Conservation (phyloP, 2,113 vertebrate species). For the Pteropus alecto region DNA sequence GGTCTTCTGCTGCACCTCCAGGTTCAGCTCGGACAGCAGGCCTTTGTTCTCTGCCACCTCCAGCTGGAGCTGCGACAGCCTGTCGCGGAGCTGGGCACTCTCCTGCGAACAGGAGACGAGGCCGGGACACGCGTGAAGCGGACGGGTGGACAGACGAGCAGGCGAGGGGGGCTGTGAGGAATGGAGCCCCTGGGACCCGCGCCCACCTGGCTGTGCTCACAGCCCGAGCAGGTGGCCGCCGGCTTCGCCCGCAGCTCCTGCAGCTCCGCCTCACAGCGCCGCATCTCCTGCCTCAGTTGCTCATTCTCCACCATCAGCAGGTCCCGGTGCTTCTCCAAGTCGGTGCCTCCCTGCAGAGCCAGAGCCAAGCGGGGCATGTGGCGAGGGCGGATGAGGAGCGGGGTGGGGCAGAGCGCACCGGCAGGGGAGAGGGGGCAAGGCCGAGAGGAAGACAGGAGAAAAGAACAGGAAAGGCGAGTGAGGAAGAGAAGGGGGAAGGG, state of each 20-base stretch:
- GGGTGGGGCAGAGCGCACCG: neutral
- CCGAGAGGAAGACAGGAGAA: neutral
- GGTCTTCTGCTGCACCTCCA: conserved; percentile 88
- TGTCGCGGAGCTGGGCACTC: conserved; percentile 83
- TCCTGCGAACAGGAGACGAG: conserved; percentile 79
- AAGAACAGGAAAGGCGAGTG: accelerated
- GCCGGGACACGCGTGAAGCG: neutral
- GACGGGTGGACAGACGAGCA: neutral
- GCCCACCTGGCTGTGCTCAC: conserved; percentile 87
- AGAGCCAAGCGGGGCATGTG: neutral
- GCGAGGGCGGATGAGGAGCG: accelerated
- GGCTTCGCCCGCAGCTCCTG: conserved; percentile 73
- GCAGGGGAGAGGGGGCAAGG: neutral
- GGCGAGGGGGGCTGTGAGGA: neutral
- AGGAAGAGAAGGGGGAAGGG: neutral
- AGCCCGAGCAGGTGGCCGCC: conserved; percentile 75
- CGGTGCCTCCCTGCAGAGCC: conserved; percentile 88
- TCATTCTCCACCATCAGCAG: conserved; percentile 92
- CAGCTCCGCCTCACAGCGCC: conserved; percentile 83
- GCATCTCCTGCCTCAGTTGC: conserved; percentile 91
- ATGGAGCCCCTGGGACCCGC: accelerated
- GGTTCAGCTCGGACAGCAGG: conserved; percentile 81
- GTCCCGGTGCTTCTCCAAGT: conserved; percentile 94
- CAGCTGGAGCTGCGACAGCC: conserved; percentile 85
- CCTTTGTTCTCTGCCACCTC: conserved; percentile 84